phyloP scores from a whole-genome alignment of 1,140 invertebrate genomes.

The Hylaeus anthracinus region DNA sequence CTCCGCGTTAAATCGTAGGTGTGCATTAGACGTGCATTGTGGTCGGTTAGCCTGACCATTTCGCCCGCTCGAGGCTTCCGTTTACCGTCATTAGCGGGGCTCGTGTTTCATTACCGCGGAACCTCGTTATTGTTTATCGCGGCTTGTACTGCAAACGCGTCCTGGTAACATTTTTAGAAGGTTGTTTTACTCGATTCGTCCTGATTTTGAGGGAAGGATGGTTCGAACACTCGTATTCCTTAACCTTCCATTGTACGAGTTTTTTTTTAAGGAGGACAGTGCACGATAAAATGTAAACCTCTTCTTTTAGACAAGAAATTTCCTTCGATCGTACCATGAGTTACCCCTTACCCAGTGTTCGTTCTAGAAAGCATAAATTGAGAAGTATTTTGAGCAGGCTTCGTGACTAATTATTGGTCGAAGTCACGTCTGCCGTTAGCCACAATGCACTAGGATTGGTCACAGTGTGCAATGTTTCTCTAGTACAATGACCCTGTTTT shows the following conservation, averaged over 20 bases:
- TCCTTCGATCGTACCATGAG: background rate
- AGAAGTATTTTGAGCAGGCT: conserved; percentile 4
- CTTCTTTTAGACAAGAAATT: background rate
- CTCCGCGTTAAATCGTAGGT: conserved; percentile 24
- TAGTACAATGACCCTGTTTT: conserved; percentile 37
- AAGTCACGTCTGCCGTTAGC: conserved; percentile 27
- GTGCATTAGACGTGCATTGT: conserved; percentile 34
- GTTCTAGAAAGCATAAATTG: background rate
- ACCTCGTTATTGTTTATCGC: conserved; percentile 17
- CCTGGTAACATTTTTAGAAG: background rate
- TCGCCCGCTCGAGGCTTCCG: conserved; percentile 26
- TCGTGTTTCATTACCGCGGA: conserved; percentile 24
- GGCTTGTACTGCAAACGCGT: conserved; percentile 14
- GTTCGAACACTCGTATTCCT: no score
- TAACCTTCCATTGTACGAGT: no score
- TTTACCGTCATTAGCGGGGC: conserved; percentile 29
- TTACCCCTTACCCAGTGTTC: no score
- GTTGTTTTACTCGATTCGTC: background rate
- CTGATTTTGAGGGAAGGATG: background rate
- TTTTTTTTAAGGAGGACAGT: no score
- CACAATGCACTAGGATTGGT: conserved; percentile 15
- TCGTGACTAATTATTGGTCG: conserved; percentile 36
- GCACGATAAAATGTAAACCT: no score
- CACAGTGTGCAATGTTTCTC: conserved; percentile 15
- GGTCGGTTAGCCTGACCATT: conserved; percentile 15